A percentile compares a stretch with the other conserved stretches of the same genome.
Conservation (phyloP, 2,888 invertebrate genomes). For the Odontomyia ornata region DNA sequence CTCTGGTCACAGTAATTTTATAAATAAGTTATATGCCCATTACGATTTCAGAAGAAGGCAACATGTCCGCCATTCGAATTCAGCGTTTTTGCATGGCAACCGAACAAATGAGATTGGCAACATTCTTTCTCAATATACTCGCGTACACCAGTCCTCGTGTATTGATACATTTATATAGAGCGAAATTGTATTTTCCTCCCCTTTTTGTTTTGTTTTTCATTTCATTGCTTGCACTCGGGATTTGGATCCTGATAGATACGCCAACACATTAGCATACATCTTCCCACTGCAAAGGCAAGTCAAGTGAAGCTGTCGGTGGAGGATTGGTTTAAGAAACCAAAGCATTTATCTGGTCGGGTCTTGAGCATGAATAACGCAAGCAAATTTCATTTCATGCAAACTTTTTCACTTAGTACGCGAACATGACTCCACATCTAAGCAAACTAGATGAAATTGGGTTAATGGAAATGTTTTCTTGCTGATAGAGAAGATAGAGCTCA, state of each 20-base stretch:
- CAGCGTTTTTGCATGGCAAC: neutral
- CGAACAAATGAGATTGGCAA: neutral
- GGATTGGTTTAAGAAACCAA: too few relatives aligned
- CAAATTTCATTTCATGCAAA: neutral
- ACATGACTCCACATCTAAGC: neutral
- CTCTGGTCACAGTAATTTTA: slow-evolving; percentile 35
- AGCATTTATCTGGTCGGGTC: too few relatives aligned
- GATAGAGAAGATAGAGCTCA: slow-evolving; percentile 8
- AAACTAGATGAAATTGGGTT: slow-evolving; percentile 26
- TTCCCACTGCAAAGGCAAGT: neutral
- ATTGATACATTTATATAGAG: slow-evolving; percentile 9
- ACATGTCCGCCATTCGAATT: slow-evolving; percentile 5
- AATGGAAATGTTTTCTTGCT: slow-evolving; percentile 27
- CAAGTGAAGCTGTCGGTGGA: too few relatives aligned
- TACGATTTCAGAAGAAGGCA: slow-evolving; percentile 6
- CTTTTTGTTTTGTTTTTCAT: neutral
- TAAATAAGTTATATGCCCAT: slow-evolving; percentile 32
- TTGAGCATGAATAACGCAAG: neutral
- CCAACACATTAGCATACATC: neutral
- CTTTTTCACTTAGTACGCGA: neutral
- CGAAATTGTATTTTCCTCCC: neutral
- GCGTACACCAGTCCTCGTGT: neutral
- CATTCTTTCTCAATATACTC: neutral
- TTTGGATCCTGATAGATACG: neutral
- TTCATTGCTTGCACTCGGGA: neutral